A percentile compares a stretch with the other conserved stretches of the same genome.
Conservation (phyloP, 2,113 vertebrate species). For the Laticauda colubrina region DNA sequence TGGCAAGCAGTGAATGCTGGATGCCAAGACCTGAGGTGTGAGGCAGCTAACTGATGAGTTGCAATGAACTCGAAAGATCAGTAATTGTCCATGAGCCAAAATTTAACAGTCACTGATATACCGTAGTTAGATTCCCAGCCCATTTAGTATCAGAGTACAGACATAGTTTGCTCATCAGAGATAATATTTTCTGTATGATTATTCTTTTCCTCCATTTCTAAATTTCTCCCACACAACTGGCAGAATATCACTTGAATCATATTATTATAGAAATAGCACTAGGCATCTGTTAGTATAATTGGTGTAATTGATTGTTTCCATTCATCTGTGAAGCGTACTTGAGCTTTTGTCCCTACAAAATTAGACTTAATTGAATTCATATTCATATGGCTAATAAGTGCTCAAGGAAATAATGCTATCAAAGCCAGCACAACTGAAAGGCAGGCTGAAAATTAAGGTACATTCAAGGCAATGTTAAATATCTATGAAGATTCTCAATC, state of each 20-base stretch:
- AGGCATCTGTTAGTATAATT: constrained; percentile 37
- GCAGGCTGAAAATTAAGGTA: not conserved
- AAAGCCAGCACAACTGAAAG: not conserved
- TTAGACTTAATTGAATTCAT: constrained; percentile 28
- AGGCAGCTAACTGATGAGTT: not conserved
- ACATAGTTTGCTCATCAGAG: constrained; percentile 25
- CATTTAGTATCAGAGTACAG: not conserved
- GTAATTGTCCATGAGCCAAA: not conserved
- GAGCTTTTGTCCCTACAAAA: constrained; percentile 33
- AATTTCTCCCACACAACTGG: constrained; percentile 50
- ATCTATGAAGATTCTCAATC: not conserved
- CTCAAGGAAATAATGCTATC: not conserved
- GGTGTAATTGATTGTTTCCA: constrained; percentile 33
- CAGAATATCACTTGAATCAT: constrained; percentile 52
- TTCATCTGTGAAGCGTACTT: constrained; percentile 29
- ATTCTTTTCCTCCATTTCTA: constrained; percentile 49
- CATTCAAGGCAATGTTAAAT: not conserved
- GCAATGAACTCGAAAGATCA: not conserved
- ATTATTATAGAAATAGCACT: constrained; percentile 49
- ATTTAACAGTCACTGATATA: not conserved
- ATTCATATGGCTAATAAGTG: constrained; percentile 21
- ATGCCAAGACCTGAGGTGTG: not conserved
- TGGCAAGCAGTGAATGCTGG: not conserved
- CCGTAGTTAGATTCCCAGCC: not conserved
- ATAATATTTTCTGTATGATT: constrained; percentile 43